These are phyloP conservation scores for Pipra filicauda DNA, from an alignment of 2,113 vertebrate species.

Conservation along the genomic window DNA sequence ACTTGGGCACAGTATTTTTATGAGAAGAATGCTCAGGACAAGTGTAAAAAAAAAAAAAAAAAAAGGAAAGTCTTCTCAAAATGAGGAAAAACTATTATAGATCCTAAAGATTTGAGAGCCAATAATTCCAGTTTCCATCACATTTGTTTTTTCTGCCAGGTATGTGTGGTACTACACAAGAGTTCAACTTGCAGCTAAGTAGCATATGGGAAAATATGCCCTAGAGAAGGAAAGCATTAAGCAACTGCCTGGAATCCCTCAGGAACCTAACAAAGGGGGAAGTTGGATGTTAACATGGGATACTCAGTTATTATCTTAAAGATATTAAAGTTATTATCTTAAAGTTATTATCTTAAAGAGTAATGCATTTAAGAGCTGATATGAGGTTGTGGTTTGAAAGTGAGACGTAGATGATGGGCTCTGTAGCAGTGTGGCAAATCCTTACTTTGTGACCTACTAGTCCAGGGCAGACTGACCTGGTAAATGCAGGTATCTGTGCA, in stretches of 20 bases:
- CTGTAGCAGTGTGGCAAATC: not conserved
- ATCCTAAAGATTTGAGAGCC: not conserved
- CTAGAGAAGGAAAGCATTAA: conserved; percentile 19
- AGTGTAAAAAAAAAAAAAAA: not conserved
- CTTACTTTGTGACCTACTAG: not conserved
- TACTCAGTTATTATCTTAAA: not conserved
- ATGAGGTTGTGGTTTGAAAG: not conserved
- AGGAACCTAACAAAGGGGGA: not conserved
- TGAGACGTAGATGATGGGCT: not conserved
- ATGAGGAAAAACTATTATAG: not conserved
- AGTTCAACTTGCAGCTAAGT: not conserved
- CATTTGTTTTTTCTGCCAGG: not conserved
- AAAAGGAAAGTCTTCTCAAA: not conserved
- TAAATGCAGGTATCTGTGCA: not conserved
- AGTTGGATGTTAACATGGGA: not conserved
- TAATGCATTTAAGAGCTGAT: not conserved
- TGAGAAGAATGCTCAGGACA: not conserved
- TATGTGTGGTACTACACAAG: not conserved
- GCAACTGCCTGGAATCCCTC: conserved; percentile 13
- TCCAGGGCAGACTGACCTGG: not conserved
- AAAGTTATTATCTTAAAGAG: not conserved
- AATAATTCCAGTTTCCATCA: not conserved
- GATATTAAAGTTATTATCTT: not conserved
- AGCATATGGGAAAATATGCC: conserved; percentile 11
- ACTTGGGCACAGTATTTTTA: not conserved